These are phyloP conservation scores for Orthonychiurus folsomi DNA, from an alignment of 2,888 invertebrate genomes.

Conservation along the genomic window DNA sequence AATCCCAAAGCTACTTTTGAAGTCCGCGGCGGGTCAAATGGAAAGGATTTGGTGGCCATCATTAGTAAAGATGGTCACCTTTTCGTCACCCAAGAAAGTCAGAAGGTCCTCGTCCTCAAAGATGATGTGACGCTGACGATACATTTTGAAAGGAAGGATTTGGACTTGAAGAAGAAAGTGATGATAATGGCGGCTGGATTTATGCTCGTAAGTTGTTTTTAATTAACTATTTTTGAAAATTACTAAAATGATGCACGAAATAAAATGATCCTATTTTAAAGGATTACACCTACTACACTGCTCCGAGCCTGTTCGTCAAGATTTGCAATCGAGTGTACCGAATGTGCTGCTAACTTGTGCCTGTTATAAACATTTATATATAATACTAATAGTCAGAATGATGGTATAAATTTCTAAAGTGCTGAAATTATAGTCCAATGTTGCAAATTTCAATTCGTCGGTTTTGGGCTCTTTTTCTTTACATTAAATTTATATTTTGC, in stretches of 20 bases:
- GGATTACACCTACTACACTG: constrained; percentile 6
- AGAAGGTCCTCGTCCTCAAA: background rate
- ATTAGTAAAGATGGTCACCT: background rate
- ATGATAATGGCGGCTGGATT: background rate
- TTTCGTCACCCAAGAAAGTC: background rate
- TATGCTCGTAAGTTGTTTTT: constrained; percentile 5
- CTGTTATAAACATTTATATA: too few relatives aligned
- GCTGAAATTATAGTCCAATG: too few relatives aligned
- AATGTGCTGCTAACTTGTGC: background rate
- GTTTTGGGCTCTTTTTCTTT: too few relatives aligned
- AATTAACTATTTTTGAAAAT: constrained; percentile 2
- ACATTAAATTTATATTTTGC: too few relatives aligned
- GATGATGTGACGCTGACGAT: background rate
- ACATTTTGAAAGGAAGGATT: background rate
- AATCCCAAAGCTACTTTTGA: background rate
- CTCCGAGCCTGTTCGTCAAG: background rate
- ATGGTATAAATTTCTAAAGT: too few relatives aligned
- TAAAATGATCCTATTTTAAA: background rate
- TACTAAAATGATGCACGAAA: background rate
- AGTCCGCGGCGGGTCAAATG: background rate
- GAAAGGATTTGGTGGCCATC: background rate
- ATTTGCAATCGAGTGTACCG: background rate
- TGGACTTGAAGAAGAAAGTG: background rate
- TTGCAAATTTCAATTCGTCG: too few relatives aligned
- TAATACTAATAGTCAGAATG: too few relatives aligned